phyloP scores from a whole-genome alignment of 2,797 vertebrate species.

The Danio tinwini region DNA sequence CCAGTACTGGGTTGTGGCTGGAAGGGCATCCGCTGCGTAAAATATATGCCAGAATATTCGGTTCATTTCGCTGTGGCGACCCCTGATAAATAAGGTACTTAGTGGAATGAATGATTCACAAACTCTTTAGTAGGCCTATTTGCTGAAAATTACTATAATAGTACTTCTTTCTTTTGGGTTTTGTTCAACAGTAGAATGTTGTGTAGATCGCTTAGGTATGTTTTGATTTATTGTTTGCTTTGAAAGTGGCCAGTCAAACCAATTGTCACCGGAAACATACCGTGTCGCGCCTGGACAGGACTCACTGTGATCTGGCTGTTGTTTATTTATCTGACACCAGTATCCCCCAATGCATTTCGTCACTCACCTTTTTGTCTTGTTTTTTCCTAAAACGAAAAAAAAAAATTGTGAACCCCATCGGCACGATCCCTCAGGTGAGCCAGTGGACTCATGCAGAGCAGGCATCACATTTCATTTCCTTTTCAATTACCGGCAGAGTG shows the following conservation, averaged over 20 bases:
- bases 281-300: background rate
- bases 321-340: background rate
- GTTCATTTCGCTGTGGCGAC: no score
- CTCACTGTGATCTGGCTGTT: background rate
- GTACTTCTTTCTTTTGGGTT: no score
- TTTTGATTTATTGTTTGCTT: background rate
- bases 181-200: no score
- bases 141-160: no score
- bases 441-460: constrained; percentile 44
- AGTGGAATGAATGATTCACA: no score
- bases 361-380: background rate
- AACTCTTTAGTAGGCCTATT: no score
- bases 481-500: constrained; percentile 52
- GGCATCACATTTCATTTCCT: constrained; percentile 54
- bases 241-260: background rate
- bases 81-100: no score
- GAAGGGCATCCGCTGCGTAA: no score
- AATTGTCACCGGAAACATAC: background rate
- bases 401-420: background rate
- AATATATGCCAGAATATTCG: no score
- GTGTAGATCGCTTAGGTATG: no score
- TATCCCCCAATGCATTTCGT: background rate
- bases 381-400: constrained; percentile 11
- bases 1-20: no score
- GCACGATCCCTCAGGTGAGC: constrained; percentile 3